Evolutionary conservation across 1,140 invertebrate species (phyloP), one percentile per base, ranked within the genome.

Genomic region (Hyphantria cunea): DNA sequence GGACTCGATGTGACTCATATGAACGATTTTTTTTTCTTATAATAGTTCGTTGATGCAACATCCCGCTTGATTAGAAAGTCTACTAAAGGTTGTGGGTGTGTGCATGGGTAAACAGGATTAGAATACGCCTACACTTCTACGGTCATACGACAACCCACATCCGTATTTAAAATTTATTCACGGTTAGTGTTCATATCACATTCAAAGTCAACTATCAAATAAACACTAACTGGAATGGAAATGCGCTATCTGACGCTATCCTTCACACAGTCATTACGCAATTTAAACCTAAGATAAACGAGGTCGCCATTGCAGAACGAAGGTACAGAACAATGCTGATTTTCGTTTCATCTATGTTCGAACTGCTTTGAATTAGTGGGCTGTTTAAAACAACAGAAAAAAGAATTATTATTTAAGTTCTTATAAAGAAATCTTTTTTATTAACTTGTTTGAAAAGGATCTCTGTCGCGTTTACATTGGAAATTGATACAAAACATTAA

Each of bases 1-100:
- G 84, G 81, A 86, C 73, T 68, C 72, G 74, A 76, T 65, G 78
- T 88, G 85, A 90, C 77, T 90, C 85, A 88, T 65, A 60, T 66
- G 77, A 74, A 76, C 72, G 73, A 73, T 78, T 64, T 77, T 80
- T 66, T 80, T 79, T 70, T 74, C 51, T 47, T 68, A 61, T 49
- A 72, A 68, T 66, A 72, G 65, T 71, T 71, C 32, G 58, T 58
- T 59, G 59, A 12, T 37, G 33, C 66, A 48, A 41, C 65, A 45
- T 54, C 64, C 74, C 70, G 70, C 73, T 63, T 69, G 48, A 76
- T 85, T 87, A 85, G 82, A 86, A 85, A 88, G 82, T 82, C 51
- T 50, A 69, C 63, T 50, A 58, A 52, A 55, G 56, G 54, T 62
- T 70, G 80, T 84, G 75, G 82, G 82, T 70, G 73, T 64, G 82